Evolutionary conservation across 2,888 invertebrate species (phyloP).

Genomic region (Cheilosia pagana): DNA sequence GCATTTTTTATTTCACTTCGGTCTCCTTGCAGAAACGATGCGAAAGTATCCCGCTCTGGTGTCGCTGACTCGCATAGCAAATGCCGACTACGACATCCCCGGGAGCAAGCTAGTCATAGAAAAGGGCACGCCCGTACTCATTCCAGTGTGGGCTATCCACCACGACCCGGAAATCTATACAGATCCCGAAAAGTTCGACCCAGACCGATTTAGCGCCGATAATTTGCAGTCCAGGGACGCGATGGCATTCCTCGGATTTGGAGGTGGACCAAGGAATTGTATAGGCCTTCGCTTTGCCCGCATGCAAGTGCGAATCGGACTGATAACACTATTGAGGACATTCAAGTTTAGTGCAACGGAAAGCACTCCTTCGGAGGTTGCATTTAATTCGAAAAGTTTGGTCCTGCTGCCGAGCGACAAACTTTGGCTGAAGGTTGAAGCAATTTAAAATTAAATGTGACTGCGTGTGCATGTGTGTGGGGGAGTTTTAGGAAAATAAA

Average conservation of each 20-base stretch:
- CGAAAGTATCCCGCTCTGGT: constrained; percentile 83
- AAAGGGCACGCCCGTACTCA: constrained; percentile 79
- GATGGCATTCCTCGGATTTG: constrained; percentile 81
- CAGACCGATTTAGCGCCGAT: constrained; percentile 82
- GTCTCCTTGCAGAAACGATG: constrained; percentile 82
- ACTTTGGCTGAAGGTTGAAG: constrained; percentile 69
- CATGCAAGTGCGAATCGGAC: constrained; percentile 80
- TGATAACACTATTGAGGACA: constrained; percentile 77
- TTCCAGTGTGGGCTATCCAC: constrained; percentile 82
- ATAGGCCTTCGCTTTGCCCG: constrained; percentile 80
- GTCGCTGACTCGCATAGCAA: constrained; percentile 80
- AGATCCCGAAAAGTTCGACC: constrained; percentile 83
- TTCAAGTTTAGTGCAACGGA: constrained; percentile 75
- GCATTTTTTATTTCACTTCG: not conserved
- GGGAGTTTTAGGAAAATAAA: constrained; percentile 11
- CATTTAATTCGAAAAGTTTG: constrained; percentile 54
- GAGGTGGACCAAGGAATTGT: constrained; percentile 81
- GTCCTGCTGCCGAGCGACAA: constrained; percentile 58
- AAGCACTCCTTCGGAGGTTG: constrained; percentile 73
- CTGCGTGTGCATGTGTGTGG: not conserved
- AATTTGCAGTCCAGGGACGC: constrained; percentile 78
- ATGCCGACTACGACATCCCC: constrained; percentile 80
- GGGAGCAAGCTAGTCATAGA: constrained; percentile 78
- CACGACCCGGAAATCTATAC: constrained; percentile 83
- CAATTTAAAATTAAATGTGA: constrained; percentile 61